A percentile compares a stretch with the other conserved stretches of the same genome.
phyloP scores from a whole-genome alignment of 2,113 vertebrate species.

The Verasper variegatus region DNA sequence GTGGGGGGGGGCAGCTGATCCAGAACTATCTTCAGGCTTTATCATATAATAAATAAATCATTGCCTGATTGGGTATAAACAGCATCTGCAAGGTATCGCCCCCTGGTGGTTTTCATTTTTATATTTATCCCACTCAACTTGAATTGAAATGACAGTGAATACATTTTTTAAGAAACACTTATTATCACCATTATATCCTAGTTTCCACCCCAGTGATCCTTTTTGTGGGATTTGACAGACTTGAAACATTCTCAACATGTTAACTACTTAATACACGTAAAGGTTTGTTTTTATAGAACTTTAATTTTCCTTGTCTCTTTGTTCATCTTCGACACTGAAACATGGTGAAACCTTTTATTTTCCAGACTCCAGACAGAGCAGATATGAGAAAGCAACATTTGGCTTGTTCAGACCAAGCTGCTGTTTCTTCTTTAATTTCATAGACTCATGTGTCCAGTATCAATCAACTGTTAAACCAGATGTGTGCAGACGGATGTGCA shows the following conservation, averaged over 20 bases:
- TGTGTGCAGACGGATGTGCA: slow-evolving; percentile 20
- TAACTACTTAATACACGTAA: too few species aligned
- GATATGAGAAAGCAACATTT: slow-evolving; percentile 4
- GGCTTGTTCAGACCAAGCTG: neutral
- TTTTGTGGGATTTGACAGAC: too few species aligned
- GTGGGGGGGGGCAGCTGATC: too few species aligned
- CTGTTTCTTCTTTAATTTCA: slow-evolving; percentile 30
- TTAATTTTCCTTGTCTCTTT: neutral
- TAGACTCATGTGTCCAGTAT: slow-evolving; percentile 19
- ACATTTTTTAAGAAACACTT: too few species aligned
- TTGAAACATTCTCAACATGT: neutral
- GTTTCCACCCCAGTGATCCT: too few species aligned
- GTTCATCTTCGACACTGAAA: neutral
- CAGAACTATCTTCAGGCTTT: too few species aligned
- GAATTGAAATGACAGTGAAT: neutral
- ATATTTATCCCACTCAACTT: neutral
- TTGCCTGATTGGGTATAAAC: too few species aligned
- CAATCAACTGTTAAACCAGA: slow-evolving; percentile 44
- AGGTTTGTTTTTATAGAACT: neutral
- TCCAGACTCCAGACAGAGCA: neutral
- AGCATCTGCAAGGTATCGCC: too few species aligned
- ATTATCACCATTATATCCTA: too few species aligned
- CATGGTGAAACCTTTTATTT: neutral
- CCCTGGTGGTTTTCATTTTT: too few species aligned
- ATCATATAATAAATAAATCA: too few species aligned